Conservation (phyloP, 2,797 vertebrate species). For the Bradypodion ventrale region DNA sequence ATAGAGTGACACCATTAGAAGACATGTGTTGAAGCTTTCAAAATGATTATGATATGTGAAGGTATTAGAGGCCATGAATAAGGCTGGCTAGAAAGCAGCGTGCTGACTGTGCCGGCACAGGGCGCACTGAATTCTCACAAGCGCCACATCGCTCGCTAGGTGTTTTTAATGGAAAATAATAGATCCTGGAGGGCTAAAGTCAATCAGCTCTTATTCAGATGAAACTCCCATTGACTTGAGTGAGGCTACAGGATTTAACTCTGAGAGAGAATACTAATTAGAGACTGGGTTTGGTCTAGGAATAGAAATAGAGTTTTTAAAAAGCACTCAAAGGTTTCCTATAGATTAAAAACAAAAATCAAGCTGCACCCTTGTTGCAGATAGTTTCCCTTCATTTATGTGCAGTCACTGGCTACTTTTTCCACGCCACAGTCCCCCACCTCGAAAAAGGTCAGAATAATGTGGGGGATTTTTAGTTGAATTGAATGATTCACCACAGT, state of each 20-base stretch:
- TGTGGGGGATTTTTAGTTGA: too few relatives aligned
- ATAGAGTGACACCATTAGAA: constrained; percentile 57
- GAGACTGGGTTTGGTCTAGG: constrained; percentile 22
- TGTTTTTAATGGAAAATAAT: constrained; percentile 38
- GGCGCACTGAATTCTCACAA: constrained; percentile 17
- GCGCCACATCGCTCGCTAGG: constrained; percentile 18
- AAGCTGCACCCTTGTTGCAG: neutral
- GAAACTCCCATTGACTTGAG: constrained; percentile 31
- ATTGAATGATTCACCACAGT: too few relatives aligned
- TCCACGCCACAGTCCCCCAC: neutral
- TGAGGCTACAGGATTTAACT: constrained; percentile 13
- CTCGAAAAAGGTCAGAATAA: too few relatives aligned
- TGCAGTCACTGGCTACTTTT: neutral
- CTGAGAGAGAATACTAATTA: constrained; percentile 36
- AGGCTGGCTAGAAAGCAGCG: neutral
- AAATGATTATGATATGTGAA: constrained; percentile 53
- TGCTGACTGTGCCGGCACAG: constrained; percentile 7
- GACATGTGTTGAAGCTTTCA: constrained; percentile 61
- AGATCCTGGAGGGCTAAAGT: constrained; percentile 41
- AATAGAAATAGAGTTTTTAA: neutral
- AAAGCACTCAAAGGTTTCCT: neutral
- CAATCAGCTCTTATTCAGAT: constrained; percentile 38
- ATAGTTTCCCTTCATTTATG: neutral
- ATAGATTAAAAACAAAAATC: neutral
- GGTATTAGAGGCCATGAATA: constrained; percentile 42